Conservation (phyloP, 92 coral and sea anemone genomes). For the Palythoa grandiflora region DNA sequence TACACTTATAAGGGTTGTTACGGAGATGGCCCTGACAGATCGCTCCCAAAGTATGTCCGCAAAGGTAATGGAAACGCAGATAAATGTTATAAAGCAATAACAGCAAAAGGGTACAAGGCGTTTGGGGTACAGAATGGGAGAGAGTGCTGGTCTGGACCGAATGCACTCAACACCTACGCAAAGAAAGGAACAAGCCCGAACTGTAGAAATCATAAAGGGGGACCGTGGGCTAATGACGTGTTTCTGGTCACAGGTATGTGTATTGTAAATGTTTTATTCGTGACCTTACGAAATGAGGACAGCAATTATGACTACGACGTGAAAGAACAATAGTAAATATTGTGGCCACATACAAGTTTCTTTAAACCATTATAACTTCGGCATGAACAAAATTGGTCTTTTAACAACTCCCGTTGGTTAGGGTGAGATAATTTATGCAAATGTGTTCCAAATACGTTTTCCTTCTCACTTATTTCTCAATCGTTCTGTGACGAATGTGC, state of each 20-base stretch:
- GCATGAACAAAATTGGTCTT: too few species aligned
- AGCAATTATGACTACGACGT: too few species aligned
- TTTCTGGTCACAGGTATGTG: slow-evolving; percentile 31
- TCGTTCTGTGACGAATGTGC: too few species aligned
- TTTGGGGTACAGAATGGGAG: slow-evolving; percentile 31
- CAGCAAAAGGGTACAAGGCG: slow-evolving; percentile 32
- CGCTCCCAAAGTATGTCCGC: not conserved
- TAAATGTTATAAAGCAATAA: slow-evolving; percentile 18
- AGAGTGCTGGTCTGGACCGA: slow-evolving; percentile 43
- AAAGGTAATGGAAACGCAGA: slow-evolving; percentile 18
- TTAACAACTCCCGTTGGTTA: too few species aligned
- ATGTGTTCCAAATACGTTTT: too few species aligned
- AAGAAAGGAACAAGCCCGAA: not conserved
- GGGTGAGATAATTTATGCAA: too few species aligned
- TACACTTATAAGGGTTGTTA: slow-evolving; percentile 32
- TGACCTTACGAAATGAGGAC: too few species aligned
- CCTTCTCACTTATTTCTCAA: too few species aligned
- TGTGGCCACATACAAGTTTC: too few species aligned
- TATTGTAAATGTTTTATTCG: not conserved
- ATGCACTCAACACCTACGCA: slow-evolving; percentile 8
- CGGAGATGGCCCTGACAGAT: not conserved
- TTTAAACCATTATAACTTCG: too few species aligned
- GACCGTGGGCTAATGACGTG: slow-evolving; percentile 33
- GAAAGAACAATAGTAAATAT: too few species aligned
- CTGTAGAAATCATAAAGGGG: slow-evolving; percentile 9